These are phyloP conservation scores for Mycteria americana DNA, from an alignment of 2,797 vertebrate species.

Conservation along the genomic window DNA sequence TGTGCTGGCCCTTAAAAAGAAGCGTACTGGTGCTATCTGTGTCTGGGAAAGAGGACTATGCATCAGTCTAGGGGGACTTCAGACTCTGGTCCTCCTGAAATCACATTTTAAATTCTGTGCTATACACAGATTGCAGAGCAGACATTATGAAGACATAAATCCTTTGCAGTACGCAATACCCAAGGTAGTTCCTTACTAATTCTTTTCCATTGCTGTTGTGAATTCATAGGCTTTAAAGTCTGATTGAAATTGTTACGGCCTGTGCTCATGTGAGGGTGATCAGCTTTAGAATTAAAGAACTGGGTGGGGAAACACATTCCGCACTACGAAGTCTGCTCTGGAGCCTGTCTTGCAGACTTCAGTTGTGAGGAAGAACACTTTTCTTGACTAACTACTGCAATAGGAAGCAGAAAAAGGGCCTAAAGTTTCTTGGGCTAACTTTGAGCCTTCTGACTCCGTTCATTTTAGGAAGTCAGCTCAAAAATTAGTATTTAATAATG, in stretches of 20 bases:
- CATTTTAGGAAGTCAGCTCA: background rate
- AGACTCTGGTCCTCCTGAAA: background rate
- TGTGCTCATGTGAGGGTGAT: background rate
- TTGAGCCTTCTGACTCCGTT: background rate
- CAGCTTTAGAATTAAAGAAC: background rate
- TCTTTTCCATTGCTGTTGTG: background rate
- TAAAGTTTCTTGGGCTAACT: background rate
- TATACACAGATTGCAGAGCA: background rate
- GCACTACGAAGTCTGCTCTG: background rate
- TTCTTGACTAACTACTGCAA: background rate
- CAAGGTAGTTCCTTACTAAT: background rate
- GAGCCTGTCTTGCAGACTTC: background rate
- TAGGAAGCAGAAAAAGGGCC: background rate
- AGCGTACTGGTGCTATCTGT: background rate
- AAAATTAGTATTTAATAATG: background rate
- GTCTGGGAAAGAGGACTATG: background rate
- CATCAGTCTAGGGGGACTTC: background rate
- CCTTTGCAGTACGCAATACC: background rate
- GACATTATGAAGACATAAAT: accelerated
- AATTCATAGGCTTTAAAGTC: background rate
- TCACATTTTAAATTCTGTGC: background rate
- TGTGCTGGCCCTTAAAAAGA: background rate
- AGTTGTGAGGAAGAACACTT: background rate
- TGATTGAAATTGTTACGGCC: background rate
- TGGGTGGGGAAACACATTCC: background rate